A percentile compares a stretch with the other conserved stretches of the same genome.
Conservation (phyloP, 2,797 vertebrate species). For the Novumbra hubbsi region DNA sequence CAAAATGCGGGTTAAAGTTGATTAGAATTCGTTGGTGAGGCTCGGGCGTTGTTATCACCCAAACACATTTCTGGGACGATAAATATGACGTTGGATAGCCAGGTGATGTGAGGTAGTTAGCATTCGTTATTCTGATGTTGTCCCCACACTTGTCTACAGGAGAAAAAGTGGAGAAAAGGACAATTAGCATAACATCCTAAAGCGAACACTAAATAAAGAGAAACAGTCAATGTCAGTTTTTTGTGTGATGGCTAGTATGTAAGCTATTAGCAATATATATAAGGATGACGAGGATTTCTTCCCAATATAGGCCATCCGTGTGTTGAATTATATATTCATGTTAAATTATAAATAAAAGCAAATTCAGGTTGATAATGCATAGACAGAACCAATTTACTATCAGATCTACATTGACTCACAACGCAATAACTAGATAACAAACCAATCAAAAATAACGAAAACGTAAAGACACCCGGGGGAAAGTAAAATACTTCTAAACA, state of each 20-base stretch:
- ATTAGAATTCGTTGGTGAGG: slow-evolving; percentile 96
- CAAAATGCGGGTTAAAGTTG: slow-evolving; percentile 99
- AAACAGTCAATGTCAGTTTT: neutral
- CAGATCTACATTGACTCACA: neutral
- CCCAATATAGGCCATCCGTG: neutral
- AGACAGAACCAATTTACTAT: neutral
- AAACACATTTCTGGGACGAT: slow-evolving; percentile 89
- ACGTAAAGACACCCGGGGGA: neutral
- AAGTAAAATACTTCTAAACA: neutral
- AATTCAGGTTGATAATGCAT: neutral
- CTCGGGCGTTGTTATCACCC: slow-evolving; percentile 93
- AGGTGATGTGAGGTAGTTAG: slow-evolving; percentile 95
- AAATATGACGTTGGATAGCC: slow-evolving; percentile 90
- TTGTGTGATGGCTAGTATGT: neutral
- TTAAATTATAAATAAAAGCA: neutral
- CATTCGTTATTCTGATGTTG: slow-evolving; percentile 85
- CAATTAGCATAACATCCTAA: neutral
- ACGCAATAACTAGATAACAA: neutral
- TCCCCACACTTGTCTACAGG: slow-evolving; percentile 92
- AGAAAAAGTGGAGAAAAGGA: neutral
- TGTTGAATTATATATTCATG: neutral
- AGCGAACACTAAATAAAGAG: neutral
- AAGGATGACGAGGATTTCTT: neutral
- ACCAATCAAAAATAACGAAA: neutral
- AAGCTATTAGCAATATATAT: neutral